These are phyloP conservation scores for Rhagologus leucostigma DNA, from an alignment of 2,113 vertebrate species.

Conservation along the genomic window DNA sequence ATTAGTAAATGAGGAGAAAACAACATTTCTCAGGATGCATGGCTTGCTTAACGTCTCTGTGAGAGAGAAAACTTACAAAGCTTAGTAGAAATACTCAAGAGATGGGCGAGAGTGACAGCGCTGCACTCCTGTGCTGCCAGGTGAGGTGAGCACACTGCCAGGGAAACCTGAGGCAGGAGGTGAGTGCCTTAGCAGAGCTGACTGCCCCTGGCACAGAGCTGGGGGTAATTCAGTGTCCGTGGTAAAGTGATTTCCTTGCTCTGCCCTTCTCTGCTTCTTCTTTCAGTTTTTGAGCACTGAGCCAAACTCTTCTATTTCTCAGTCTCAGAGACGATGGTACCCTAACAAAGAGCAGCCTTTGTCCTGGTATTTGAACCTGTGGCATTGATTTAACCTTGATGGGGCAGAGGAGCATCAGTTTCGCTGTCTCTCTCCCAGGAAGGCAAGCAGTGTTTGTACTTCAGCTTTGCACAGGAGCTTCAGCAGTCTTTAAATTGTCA, in stretches of 20 bases:
- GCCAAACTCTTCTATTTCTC: neutral
- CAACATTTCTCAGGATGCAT: rapidly evolving
- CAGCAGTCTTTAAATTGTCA: neutral
- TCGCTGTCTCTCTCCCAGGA: neutral
- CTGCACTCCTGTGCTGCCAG: neutral
- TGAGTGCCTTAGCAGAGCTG: neutral
- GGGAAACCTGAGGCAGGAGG: neutral
- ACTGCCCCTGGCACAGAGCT: neutral
- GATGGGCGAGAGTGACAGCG: neutral
- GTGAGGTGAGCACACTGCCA: neutral
- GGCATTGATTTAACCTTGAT: neutral
- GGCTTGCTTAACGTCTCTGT: neutral
- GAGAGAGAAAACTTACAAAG: neutral
- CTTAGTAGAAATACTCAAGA: neutral
- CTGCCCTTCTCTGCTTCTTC: neutral
- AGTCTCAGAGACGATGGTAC: neutral
- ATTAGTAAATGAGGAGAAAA: neutral
- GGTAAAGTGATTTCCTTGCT: neutral
- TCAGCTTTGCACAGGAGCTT: neutral
- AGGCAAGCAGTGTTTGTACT: neutral
- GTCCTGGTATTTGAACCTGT: neutral
- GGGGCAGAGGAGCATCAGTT: neutral
- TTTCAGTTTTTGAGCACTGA: neutral
- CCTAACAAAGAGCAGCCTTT: neutral
- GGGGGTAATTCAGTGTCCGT: neutral